phyloP scores from a whole-genome alignment of 2,888 invertebrate species.

The Clunio marinus region DNA sequence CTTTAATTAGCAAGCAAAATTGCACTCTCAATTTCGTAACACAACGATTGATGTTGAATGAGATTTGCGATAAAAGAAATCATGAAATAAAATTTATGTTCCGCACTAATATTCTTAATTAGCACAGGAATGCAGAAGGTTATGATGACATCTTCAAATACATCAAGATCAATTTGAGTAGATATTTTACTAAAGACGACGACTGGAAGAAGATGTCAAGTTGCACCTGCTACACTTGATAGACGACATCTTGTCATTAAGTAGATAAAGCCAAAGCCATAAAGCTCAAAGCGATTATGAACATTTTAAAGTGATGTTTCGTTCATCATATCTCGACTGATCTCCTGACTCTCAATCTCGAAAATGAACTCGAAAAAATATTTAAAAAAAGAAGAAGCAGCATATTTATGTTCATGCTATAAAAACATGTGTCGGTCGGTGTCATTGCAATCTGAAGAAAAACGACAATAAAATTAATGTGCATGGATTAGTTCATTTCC shows the following conservation, averaged over 20 bases:
- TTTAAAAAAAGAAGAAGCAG: background rate
- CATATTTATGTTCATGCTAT: conserved; percentile 29
- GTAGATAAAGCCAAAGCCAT: conserved; percentile 31
- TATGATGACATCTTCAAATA: too few species aligned
- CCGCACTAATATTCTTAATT: too few species aligned
- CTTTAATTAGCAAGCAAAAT: too few species aligned
- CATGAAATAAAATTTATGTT: too few species aligned
- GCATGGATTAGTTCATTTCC: conserved; percentile 29
- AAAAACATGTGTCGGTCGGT: conserved; percentile 29
- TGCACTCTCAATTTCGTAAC: too few species aligned
- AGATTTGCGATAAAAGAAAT: too few species aligned
- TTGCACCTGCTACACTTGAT: conserved; percentile 23
- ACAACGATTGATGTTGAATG: too few species aligned
- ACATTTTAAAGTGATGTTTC: conserved; percentile 26
- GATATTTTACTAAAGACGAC: too few species aligned
- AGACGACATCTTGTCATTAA: conserved; percentile 18
- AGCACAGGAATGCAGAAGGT: too few species aligned
- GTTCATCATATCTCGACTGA: conserved; percentile 29
- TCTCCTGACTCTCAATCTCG: conserved; percentile 7
- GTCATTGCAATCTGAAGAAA: conserved; percentile 32
- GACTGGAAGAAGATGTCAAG: background rate
- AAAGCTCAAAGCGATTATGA: conserved; percentile 34
- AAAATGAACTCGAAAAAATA: conserved; percentile 8
- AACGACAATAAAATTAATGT: conserved; percentile 36
- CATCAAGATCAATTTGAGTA: too few species aligned